Conservation (phyloP, 1,140 invertebrate genomes). For the Nymphalis io region DNA sequence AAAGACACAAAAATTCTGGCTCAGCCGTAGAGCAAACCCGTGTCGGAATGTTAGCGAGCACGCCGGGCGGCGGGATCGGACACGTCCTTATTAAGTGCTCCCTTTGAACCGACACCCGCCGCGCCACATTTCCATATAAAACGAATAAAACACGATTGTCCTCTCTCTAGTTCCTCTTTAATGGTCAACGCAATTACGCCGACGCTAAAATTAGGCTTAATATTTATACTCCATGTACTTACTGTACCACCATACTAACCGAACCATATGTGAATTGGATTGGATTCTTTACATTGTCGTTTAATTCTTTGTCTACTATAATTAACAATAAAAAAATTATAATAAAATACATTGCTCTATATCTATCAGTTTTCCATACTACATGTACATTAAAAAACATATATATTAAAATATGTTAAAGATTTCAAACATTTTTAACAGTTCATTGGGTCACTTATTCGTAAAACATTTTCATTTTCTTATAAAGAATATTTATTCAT, state of each 20-base stretch:
- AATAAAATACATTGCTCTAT: too few relatives aligned
- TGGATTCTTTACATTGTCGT: background rate
- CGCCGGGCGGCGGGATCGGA: constrained; percentile 48
- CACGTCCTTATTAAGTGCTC: constrained; percentile 60
- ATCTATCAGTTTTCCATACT: too few relatives aligned
- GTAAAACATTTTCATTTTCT: too few relatives aligned
- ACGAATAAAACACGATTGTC: constrained; percentile 30
- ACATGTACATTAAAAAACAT: too few relatives aligned
- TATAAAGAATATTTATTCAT: too few relatives aligned
- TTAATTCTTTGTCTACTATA: too few relatives aligned
- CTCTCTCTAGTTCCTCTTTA: constrained; percentile 26
- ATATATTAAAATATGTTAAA: too few relatives aligned
- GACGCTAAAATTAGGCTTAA: constrained; percentile 25
- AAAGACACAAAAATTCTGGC: constrained; percentile 60
- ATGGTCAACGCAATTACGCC: constrained; percentile 25
- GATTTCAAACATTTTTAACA: too few relatives aligned
- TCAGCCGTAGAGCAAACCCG: constrained; percentile 52
- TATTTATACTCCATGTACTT: constrained; percentile 15
- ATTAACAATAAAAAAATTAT: too few relatives aligned
- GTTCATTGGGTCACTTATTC: too few relatives aligned
- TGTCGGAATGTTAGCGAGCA: constrained; percentile 60
- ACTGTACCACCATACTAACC: background rate
- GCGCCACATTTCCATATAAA: constrained; percentile 61
- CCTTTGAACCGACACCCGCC: constrained; percentile 50
- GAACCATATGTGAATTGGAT: background rate